A percentile compares a stretch with the other conserved stretches of the same genome.
phyloP scores from a whole-genome alignment of 2,113 vertebrate genomes.

The Pituophis catenifer region DNA sequence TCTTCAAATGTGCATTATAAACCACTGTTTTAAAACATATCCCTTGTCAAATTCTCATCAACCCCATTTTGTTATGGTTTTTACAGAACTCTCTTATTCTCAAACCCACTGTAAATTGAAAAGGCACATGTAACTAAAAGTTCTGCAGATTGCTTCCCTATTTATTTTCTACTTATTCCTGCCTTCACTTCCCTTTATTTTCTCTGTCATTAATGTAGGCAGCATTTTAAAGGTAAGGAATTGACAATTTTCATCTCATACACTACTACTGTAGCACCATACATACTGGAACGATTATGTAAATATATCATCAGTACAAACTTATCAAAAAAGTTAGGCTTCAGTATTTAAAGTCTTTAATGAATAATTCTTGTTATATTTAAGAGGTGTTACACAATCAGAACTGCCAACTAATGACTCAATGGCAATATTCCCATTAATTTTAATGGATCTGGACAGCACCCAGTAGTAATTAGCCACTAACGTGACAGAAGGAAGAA shows the following conservation, averaged over 20 bases:
- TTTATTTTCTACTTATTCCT: neutral
- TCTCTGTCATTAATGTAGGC: neutral
- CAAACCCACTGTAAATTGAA: neutral
- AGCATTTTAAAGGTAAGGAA: neutral
- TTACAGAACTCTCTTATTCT: neutral
- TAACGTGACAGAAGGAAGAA: slow-evolving; percentile 27
- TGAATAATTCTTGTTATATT: slow-evolving; percentile 13
- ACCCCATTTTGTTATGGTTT: neutral
- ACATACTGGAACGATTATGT: too few species aligned
- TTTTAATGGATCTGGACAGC: slow-evolving; percentile 36
- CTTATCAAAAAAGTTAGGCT: neutral
- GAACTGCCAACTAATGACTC: slow-evolving; percentile 21
- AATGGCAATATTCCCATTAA: slow-evolving; percentile 32
- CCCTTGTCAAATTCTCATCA: neutral
- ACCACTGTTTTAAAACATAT: neutral
- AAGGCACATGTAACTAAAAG: neutral
- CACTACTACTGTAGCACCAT: neutral
- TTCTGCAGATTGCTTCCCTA: neutral
- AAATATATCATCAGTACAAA: neutral
- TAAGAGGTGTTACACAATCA: slow-evolving; percentile 8
- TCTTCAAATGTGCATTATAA: neutral
- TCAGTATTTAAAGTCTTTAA: neutral
- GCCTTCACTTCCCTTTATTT: neutral
- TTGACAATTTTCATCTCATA: neutral
- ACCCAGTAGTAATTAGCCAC: slow-evolving; percentile 27